These are phyloP conservation scores for Sitodiplosis mosellana DNA, from an alignment of 1,140 invertebrate species.

Conservation along the genomic window DNA sequence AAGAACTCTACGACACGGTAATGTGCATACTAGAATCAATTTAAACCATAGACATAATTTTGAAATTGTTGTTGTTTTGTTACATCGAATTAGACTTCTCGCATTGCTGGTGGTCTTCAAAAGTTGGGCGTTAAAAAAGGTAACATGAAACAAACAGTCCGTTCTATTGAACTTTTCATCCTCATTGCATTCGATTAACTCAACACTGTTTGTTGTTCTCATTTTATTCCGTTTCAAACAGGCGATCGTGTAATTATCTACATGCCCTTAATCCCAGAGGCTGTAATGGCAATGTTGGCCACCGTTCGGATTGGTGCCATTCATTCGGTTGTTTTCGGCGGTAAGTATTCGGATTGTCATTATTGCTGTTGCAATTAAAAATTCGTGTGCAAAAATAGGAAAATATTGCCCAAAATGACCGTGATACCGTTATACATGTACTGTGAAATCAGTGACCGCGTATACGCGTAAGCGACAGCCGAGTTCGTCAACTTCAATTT, in stretches of 20 bases:
- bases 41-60: background rate
- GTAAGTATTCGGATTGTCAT: constrained; percentile 24
- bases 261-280: constrained; percentile 81
- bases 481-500: too few species aligned
- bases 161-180: background rate
- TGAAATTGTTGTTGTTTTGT: constrained; percentile 4
- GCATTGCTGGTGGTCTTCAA: constrained; percentile 55
- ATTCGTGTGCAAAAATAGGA: too few species aligned
- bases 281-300: constrained; percentile 69
- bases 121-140: constrained; percentile 55
- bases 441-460: too few species aligned
- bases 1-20: constrained; percentile 58
- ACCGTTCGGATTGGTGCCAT: constrained; percentile 63
- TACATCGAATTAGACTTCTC: constrained; percentile 43
- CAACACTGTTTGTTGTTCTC: too few species aligned
- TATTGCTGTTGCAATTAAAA: too few species aligned
- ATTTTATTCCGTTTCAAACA: too few species aligned
- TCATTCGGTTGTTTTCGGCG: constrained; percentile 78
- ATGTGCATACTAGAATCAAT: constrained; percentile 3
- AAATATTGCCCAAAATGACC: too few species aligned
- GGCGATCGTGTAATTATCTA: constrained; percentile 57
- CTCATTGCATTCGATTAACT: too few species aligned
- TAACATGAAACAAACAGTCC: constrained; percentile 21
- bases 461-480: too few species aligned
- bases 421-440: too few species aligned